Percentiles rank a stretch among this genome's conserved stretches.
Evolutionary conservation across 2,888 invertebrate genomes (phyloP).

Genomic region (Coelinius sp.): DNA sequence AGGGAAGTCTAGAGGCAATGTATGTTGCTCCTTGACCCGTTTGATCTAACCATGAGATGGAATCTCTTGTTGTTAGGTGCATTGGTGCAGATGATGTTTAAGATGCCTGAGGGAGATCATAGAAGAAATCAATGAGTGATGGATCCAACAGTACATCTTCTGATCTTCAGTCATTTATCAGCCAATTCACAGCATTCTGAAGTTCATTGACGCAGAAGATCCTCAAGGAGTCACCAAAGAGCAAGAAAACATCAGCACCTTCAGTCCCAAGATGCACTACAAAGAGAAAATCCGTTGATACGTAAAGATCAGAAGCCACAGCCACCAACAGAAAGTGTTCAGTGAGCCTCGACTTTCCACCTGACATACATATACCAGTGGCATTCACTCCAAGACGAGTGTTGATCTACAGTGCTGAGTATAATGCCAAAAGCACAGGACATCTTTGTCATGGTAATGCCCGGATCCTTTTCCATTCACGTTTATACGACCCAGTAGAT

Average conservation of each 20-base stretch:
- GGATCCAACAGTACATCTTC: neutral
- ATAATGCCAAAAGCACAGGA: conserved; percentile 41
- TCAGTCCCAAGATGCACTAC: conserved; percentile 14
- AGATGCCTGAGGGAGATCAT: neutral
- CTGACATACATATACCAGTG: conserved; percentile 58
- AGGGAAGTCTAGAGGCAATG: neutral
- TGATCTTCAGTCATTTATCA: neutral
- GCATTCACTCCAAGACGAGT: conserved; percentile 47
- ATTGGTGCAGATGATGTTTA: neutral
- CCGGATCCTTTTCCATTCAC: conserved; percentile 32
- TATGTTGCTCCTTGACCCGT: neutral
- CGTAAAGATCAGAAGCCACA: neutral
- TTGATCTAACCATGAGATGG: conserved; percentile 21
- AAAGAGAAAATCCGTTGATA: neutral
- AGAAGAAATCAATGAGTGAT: neutral
- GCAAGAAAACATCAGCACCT: conserved; percentile 34
- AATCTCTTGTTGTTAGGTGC: neutral
- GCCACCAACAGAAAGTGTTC: neutral
- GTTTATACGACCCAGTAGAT: conserved; percentile 21
- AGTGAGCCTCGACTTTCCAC: neutral
- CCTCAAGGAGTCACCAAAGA: conserved; percentile 36
- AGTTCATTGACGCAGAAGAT: conserved; percentile 4
- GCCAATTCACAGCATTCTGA: too few species aligned
- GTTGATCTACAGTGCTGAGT: conserved; percentile 27
- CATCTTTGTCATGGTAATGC: conserved; percentile 60